phyloP scores from a whole-genome alignment of 2,113 vertebrate genomes.

The Chaetura pelagica region DNA sequence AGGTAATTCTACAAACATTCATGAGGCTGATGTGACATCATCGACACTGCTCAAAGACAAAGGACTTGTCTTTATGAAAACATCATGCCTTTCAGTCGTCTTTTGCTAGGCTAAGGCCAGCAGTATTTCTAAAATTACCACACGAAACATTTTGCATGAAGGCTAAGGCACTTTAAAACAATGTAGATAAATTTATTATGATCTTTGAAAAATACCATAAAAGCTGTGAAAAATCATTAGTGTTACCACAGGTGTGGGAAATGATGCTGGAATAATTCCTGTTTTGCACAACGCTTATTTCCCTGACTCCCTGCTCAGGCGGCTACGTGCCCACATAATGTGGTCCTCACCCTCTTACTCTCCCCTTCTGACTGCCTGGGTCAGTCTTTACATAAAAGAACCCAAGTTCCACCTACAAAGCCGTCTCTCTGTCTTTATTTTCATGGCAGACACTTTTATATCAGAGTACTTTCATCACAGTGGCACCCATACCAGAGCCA shows the following conservation, averaged over 20 bases:
- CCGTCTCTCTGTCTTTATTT: conserved; percentile 73
- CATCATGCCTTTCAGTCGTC: background rate
- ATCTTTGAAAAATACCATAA: background rate
- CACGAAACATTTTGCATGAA: background rate
- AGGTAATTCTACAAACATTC: conserved; percentile 38
- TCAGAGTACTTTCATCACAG: conserved; percentile 75
- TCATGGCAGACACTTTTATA: conserved; percentile 75
- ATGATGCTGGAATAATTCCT: conserved; percentile 54
- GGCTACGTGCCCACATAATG: conserved; percentile 60
- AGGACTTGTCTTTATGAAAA: conserved; percentile 39
- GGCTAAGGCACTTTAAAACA: background rate
- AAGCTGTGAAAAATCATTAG: conserved; percentile 38
- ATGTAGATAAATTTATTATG: background rate
- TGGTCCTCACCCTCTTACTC: conserved; percentile 69
- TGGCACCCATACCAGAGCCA: conserved; percentile 74
- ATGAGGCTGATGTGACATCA: conserved; percentile 48
- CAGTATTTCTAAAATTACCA: background rate
- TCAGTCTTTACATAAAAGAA: conserved; percentile 69
- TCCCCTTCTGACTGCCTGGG: conserved; percentile 70
- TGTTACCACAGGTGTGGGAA: conserved; percentile 64
- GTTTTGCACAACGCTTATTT: conserved; percentile 46
- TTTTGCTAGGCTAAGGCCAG: background rate
- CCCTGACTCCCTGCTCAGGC: conserved; percentile 21
- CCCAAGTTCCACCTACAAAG: conserved; percentile 74
- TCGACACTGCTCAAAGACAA: conserved; percentile 16